Evolutionary conservation across 2,113 vertebrate species (phyloP), one percentile per base, ranked within the genome.

Genomic region (Macrotus californicus): DNA sequence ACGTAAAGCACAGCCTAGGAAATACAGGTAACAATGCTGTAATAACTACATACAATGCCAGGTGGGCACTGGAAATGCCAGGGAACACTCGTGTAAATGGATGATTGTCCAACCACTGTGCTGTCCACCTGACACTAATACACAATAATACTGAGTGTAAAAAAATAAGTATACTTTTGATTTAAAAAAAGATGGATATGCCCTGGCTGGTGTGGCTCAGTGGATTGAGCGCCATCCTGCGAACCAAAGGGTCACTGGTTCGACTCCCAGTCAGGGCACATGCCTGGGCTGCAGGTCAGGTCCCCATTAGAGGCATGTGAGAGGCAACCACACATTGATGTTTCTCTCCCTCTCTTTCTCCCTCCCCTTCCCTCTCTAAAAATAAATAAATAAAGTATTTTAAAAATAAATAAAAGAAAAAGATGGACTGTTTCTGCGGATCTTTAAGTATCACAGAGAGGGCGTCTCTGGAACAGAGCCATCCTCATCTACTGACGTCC

Each of bases 401-500:
- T 9, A 29, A 61, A 59, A 61, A 24, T 11, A 61, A 61, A 31
- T 29, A 61, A 61, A 59, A 10, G 10, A 21, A 34, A 76, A 76
- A 50, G 36, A 41, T 0, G 8, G 22, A 24, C 21, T 4, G 10
- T n/a, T 48, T 72, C 52, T 13, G 15, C 34, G 10, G 52, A 15
- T 43, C 18, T 79, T 70, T 5, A 12, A 3, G 5, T 9, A 5
- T 2, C 5, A 34, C 36, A 8, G 54, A 87, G 21, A 34, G 41
- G 29, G 64, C 24, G 5, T 39, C 7, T 77, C 88, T 4, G 43
- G 39, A 69, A 48, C 13, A 22, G 84, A 88, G n/a, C 7, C 36
- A 39, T 16, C n/a, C 8, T 3, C 18, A 5, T 24, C 16, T 9
- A 4, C 7, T 9, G 52, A 7, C 0, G 0, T 31, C 73, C 8